Conservation (phyloP, 2,888 invertebrate genomes). For the Noctua janthina region DNA sequence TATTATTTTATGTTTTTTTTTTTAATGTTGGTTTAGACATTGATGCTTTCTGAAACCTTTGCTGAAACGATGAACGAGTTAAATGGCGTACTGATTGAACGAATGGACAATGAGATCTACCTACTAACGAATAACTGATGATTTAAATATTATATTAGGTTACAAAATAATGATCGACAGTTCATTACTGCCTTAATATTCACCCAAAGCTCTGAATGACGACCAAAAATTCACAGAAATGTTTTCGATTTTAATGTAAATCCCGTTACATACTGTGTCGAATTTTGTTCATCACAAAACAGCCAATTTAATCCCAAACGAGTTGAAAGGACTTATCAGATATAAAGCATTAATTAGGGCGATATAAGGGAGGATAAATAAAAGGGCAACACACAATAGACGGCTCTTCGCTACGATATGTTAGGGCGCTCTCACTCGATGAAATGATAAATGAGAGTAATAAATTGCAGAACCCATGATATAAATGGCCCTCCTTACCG, state of each 20-base stretch:
- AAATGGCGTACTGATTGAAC: not conserved
- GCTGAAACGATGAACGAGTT: not conserved
- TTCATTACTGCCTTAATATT: constrained; percentile 23
- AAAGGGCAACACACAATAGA: constrained; percentile 66
- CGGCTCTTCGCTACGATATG: constrained; percentile 65
- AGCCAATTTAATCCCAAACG: constrained; percentile 34
- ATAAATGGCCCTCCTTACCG: constrained; percentile 82
- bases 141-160: constrained; percentile 6
- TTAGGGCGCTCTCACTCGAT: constrained; percentile 76
- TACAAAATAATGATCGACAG: constrained; percentile 30
- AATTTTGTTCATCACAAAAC: constrained; percentile 27
- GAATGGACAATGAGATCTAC: not conserved
- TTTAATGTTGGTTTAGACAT: not conserved
- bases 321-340: constrained; percentile 45
- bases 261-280: not conserved
- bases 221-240: constrained; percentile 14
- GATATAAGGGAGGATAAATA: constrained; percentile 59
- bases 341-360: constrained; percentile 58
- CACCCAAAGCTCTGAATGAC: constrained; percentile 24
- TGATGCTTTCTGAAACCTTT: constrained; percentile 29
- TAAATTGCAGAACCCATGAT: constrained; percentile 84
- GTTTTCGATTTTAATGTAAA: constrained; percentile 30
- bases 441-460: constrained; percentile 85
- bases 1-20: not conserved
- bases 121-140: not conserved